Base-by-base conservation (phyloP, 2,113 vertebrate genomes). In the Oophaga pumilio region DNA sequence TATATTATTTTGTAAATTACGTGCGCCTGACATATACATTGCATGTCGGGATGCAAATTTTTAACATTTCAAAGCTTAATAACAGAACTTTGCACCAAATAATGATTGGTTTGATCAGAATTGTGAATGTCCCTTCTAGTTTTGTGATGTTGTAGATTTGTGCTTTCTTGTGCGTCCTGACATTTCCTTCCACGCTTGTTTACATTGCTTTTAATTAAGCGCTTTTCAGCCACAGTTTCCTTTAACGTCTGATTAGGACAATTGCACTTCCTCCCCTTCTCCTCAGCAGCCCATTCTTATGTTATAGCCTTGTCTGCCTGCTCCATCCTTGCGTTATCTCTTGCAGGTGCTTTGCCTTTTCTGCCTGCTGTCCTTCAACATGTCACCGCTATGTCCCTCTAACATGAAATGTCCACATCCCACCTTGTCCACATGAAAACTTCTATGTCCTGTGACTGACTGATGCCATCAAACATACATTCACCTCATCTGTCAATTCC, bases 181-280 rank as follows among this genome's bases (percentile, higher is more conserved):
- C 26, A 18, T 59, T 74, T 28, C 57, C 7, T 33, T 76, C 52
- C 57, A 6, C n/a, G 69, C 78, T 76, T 88, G 81, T 84, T 84
- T 64, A 77, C 59, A 53, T 6, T 77, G 73, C 24, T 33, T 83
- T 68, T 88, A 84, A 84, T 88, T 69, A 81, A 52, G 53, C 77
- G 59, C 24, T 84, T 83, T 43, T 77, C 79, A 87, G 49, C 59
- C 77, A 49, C 49, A 64, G 68, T 87, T 82, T 28, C 49, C 76
- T 87, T 80, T n/a, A 88, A 1, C 56, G 73, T 84, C 87, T 88
- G 86, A 87, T 87, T 66, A 53, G 74, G 20, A 74, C n/a, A 26
- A 52, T 57, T 82, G 20, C 50, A 49, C 68, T 81, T 74, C 66
- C 78, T 73, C 52, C 62, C 62, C 52, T 56, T 79, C 52, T 28